Percentiles rank a stretch among this genome's conserved stretches.
Evolutionary conservation across 2,797 vertebrate species (phyloP).

Genomic region (Adrianichthys oophorus): DNA sequence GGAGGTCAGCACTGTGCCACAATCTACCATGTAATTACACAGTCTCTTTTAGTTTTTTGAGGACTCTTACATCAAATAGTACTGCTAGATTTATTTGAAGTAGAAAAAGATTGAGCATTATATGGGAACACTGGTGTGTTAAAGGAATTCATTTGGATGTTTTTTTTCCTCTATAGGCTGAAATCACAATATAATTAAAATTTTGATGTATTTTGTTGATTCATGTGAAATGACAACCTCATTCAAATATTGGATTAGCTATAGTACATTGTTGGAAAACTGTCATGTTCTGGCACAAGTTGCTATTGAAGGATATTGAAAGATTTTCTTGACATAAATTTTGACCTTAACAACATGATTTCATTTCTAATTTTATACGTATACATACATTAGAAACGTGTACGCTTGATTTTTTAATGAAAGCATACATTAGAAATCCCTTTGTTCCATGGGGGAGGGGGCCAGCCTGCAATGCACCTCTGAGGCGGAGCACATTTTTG

Average conservation of each 20-base stretch:
- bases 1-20: slow-evolving; percentile 40
- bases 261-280: slow-evolving; percentile 26
- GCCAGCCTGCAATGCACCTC: too few relatives aligned
- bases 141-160: too few relatives aligned
- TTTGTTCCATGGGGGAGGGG: too few relatives aligned
- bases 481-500: too few relatives aligned
- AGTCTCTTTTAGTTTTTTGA: slow-evolving; percentile 25
- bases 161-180: too few relatives aligned
- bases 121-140: background rate
- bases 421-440: too few relatives aligned
- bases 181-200: slow-evolving; percentile 44
- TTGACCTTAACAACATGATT: background rate
- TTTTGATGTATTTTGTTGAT: slow-evolving; percentile 54
- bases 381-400: too few relatives aligned
- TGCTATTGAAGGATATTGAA: too few relatives aligned
- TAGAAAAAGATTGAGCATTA: background rate
- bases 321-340: slow-evolving; percentile 9
- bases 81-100: slow-evolving; percentile 3
- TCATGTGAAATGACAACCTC: slow-evolving; percentile 31
- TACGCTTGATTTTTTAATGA: background rate
- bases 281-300: slow-evolving; percentile 10
- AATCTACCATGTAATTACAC: slow-evolving; percentile 50
- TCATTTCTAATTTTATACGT: too few relatives aligned
- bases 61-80: slow-evolving; percentile 14
- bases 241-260: slow-evolving; percentile 37